Percentiles rank a stretch among this genome's conserved stretches.
Conservation (phyloP, 2,797 vertebrate genomes). For the Geotria australis region DNA sequence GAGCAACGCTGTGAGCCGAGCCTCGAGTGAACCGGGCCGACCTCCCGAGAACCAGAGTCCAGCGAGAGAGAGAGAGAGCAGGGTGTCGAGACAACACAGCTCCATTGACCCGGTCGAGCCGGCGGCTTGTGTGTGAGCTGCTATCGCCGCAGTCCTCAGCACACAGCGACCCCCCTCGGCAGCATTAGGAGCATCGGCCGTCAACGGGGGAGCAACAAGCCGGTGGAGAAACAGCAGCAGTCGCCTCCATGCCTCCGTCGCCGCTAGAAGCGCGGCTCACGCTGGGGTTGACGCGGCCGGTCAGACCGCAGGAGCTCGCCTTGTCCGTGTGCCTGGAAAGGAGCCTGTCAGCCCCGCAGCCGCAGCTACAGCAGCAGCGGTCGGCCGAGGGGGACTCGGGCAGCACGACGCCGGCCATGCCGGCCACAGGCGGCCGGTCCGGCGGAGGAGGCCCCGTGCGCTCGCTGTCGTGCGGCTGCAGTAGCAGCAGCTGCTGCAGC, state of each 20-base stretch:
- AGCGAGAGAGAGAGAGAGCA: too few species aligned
- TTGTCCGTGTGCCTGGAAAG: too few species aligned
- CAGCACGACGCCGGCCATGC: slow-evolving; percentile 12
- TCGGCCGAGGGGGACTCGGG: slow-evolving; percentile 30
- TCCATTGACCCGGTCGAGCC: too few species aligned
- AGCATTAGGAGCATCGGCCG: not conserved
- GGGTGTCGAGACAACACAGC: too few species aligned
- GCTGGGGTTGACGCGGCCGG: slow-evolving; percentile 78
- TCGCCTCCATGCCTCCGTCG: slow-evolving; percentile 86
- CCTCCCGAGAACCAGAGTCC: too few species aligned
- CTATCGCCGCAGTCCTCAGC: too few species aligned
- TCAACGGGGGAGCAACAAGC: not conserved
- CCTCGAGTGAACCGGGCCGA: too few species aligned
- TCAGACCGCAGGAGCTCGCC: slow-evolving; percentile 90
- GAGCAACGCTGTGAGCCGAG: too few species aligned
- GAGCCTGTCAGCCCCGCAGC: too few species aligned
- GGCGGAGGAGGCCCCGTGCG: slow-evolving; percentile 42
- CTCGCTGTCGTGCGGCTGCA: slow-evolving; percentile 97
- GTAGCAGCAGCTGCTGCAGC: slow-evolving; percentile 92
- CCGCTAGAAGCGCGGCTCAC: slow-evolving; percentile 98
- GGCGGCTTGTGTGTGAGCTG: too few species aligned
- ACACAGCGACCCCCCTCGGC: too few species aligned
- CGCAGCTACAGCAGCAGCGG: not conserved
- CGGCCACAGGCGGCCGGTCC: slow-evolving; percentile 21
- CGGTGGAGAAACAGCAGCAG: slow-evolving; percentile 17